Evolutionary conservation across 2,113 vertebrate species (phyloP).

Genomic region (Brachyistius frenatus): DNA sequence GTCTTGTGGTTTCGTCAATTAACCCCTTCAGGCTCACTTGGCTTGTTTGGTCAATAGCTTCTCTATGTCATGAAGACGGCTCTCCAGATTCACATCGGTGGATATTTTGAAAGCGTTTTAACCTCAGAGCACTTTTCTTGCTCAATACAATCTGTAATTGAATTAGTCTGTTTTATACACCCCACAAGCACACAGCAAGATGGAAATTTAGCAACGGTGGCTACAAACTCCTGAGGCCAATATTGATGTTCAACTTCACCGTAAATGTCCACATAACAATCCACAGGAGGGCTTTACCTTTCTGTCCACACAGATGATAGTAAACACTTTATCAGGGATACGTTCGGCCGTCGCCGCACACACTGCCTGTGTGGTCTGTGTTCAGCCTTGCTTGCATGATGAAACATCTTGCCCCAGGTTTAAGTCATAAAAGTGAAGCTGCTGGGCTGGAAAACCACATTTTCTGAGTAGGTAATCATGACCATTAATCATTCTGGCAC

Average conservation of each 20-base stretch:
- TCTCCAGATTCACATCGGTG: conserved; percentile 42
- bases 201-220: conserved; percentile 26
- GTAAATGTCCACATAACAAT: conserved; percentile 27
- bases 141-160: conserved; percentile 38
- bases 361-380: conserved; percentile 55
- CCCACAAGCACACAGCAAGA: conserved; percentile 21
- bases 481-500: conserved; percentile 86
- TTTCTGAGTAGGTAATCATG: conserved; percentile 87
- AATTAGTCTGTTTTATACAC: conserved; percentile 45
- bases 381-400: conserved; percentile 73
- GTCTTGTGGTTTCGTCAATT: conserved; percentile 39
- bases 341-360: conserved; percentile 43
- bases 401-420: conserved; percentile 75
- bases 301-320: conserved; percentile 30
- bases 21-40: conserved; percentile 19
- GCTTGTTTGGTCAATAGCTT: conserved; percentile 45
- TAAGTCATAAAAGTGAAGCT: conserved; percentile 86
- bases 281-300: conserved; percentile 9
- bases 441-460: conserved; percentile 86
- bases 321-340: conserved; percentile 46
- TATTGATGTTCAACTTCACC: conserved; percentile 41
- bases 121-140: conserved; percentile 28
- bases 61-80: conserved; percentile 13
- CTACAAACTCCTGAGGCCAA: conserved; percentile 2
- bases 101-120: conserved; percentile 15